These are phyloP conservation scores for Pelodytes ibericus DNA, from an alignment of 2,797 vertebrate species.

Conservation along the genomic window DNA sequence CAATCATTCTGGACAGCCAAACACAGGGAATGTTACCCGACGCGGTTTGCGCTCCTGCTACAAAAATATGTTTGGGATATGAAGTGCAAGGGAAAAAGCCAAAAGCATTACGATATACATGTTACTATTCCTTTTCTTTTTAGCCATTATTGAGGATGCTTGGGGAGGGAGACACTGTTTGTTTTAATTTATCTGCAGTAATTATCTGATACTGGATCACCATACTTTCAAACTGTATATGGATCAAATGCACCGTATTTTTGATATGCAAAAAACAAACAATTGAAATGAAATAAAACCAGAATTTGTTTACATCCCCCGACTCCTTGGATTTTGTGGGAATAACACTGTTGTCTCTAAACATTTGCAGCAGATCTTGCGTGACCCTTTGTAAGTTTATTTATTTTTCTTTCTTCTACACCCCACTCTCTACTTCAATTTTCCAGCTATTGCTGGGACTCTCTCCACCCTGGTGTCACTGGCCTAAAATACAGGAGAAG, in stretches of 20 bases:
- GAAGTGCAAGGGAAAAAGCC: slow-evolving; percentile 17
- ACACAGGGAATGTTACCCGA: background rate
- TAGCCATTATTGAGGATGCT: background rate
- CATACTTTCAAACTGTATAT: slow-evolving; percentile 13
- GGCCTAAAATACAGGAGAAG: no score
- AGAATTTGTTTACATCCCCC: slow-evolving; percentile 7
- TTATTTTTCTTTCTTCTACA: no score
- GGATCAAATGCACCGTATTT: slow-evolving; percentile 30
- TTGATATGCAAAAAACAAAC: slow-evolving; percentile 38
- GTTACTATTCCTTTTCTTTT: background rate
- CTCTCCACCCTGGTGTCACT: no score
- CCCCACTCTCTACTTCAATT: no score
- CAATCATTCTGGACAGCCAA: background rate
- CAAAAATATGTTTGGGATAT: slow-evolving; percentile 7
- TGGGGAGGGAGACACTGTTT: background rate
- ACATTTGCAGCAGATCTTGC: no score
- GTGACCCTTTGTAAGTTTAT: no score
- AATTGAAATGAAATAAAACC: background rate
- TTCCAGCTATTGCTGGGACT: no score
- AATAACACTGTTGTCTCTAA: no score
- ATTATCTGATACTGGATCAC: background rate
- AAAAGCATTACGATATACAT: background rate
- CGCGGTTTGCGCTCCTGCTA: background rate
- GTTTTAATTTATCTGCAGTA: background rate
- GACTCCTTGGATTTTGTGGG: background rate